Evolutionary conservation across 2,113 vertebrate species (phyloP), one percentile per base, ranked within the genome.

Genomic region (Murina feae): DNA sequence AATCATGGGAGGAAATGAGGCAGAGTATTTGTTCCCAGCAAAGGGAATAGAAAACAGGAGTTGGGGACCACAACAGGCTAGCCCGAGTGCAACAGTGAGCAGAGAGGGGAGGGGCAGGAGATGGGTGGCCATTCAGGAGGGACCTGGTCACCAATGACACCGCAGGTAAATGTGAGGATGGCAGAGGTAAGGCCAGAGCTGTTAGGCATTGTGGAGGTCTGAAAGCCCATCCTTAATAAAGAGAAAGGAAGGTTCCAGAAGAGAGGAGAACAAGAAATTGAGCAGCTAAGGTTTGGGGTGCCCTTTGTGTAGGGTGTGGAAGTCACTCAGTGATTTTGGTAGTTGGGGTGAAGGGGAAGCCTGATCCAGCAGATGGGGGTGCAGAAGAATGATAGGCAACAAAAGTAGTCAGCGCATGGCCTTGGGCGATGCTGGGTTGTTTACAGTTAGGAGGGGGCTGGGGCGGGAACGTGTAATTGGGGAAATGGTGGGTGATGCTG

Each of bases 181-280:
- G 47, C 4, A 2, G 68, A 32, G 42, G 16, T 2, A 1, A 11
- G 51, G 4, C 8, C 39, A 25, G 30, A 35, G 66, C 20, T 17
- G 6, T n/a, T 0, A 2, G n/a, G 32, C 8, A 14, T 35, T 3
- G 0, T 7, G 6, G 58, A 23, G 30, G 53, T 86, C 17, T 35
- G 44, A 63, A 39, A 78, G 21, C 6, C 55, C 28, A 9, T 65
- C 35, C 49, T 92, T 44, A 12, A 30, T 13, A 1, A 51, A 95
- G 32, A 32, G 37, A 12, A 35, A 80, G 74, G 69, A 78, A 71
- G 35, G 12, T 78, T 44, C 51, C 30, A 53, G 72, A 68, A 88
- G 60, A 49, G 39, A 49, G 23, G 42, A 55, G 63, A 72, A 68
- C 20, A 39, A 37, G 68, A 42, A 14, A 39, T 9, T 16, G 25